Percentiles rank a stretch among this genome's conserved stretches.
phyloP scores from a whole-genome alignment of 2,888 invertebrate genomes.

The Cylindroiulus punctatus region DNA sequence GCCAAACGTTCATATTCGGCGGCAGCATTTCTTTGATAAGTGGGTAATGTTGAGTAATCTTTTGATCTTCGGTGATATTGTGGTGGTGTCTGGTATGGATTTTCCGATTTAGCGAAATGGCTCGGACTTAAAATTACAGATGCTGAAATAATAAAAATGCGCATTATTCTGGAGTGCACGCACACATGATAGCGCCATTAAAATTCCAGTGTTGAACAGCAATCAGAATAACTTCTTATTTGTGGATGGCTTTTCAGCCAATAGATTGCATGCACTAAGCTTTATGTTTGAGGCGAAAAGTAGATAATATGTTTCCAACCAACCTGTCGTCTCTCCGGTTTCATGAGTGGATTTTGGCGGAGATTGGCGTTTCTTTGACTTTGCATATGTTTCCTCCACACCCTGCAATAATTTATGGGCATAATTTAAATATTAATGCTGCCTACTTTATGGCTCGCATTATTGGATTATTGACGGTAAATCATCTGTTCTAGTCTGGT shows the following conservation, averaged over 20 bases:
- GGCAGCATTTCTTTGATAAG: conserved; percentile 51
- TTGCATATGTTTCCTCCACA: conserved; percentile 50
- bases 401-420: conserved; percentile 39
- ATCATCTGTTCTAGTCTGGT: background rate
- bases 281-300: background rate
- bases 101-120: conserved; percentile 55
- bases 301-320: background rate
- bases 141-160: conserved; percentile 48
- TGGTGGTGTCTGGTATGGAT: conserved; percentile 54
- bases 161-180: background rate
- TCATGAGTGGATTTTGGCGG: conserved; percentile 51
- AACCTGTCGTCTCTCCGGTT: conserved; percentile 49
- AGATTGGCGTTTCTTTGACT: conserved; percentile 46
- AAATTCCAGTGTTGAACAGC: background rate
- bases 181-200: background rate
- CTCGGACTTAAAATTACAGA: conserved; percentile 56
- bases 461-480: conserved; percentile 37
- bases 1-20: conserved; percentile 52
- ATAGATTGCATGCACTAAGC: background rate
- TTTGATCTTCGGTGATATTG: conserved; percentile 52
- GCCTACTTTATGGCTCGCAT: background rate
- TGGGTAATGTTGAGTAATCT: conserved; percentile 49
- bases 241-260: background rate
- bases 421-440: conserved; percentile 48
- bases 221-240: conserved; percentile 48